Base-by-base conservation (phyloP, 2,113 vertebrate genomes). In the Danio rerio region DNA sequence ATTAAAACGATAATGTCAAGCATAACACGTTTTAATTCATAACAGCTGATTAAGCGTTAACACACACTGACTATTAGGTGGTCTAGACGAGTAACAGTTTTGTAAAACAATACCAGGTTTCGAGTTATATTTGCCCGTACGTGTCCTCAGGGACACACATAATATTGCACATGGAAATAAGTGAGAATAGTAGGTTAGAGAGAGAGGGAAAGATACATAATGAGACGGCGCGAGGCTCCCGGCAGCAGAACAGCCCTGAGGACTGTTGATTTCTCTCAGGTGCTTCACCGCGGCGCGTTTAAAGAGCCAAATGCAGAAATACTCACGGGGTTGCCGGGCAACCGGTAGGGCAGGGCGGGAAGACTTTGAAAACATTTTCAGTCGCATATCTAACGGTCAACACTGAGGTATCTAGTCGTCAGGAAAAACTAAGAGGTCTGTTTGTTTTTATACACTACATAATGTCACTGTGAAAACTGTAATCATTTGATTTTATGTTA, bases 191-290 rank as follows among this genome's bases (percentile, higher is more conserved):
- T 21, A 77, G 20, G 45, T 77, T 77, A 31, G 45, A 62, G 42
- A 76, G 43, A 49, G 47, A 7, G 20, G 55, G 12, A 61, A 12
- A 61, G 55, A 58, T 31, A 58, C 15, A 74, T 13, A 75, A 59
- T 59, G 73, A 75, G 73, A 45, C 9, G 1, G 53, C n/a, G 11
- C 6, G 6, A 47, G 42, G 40, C 72, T 47, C 42, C 8, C 8
- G 43, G 20, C 20, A 63, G 75, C 6, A 15, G 59, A 78, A 4
- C 15, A n/a, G 59, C 45, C 13, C 21, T 16, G 50, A 55, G 45
- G 42, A 40, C 40, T 75, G 56, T 61, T 61, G 73, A 78, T 78
- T 63, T 78, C 75, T 81, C 55, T 81, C 65, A 66, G 53, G 78
- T 69, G 65, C 65, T 47, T 76, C 74, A 52, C 43, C 0, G 13